Percentiles rank a stretch among this genome's conserved stretches.
phyloP scores from a whole-genome alignment of 2,888 invertebrate genomes.

The Leistus spinibarbis region DNA sequence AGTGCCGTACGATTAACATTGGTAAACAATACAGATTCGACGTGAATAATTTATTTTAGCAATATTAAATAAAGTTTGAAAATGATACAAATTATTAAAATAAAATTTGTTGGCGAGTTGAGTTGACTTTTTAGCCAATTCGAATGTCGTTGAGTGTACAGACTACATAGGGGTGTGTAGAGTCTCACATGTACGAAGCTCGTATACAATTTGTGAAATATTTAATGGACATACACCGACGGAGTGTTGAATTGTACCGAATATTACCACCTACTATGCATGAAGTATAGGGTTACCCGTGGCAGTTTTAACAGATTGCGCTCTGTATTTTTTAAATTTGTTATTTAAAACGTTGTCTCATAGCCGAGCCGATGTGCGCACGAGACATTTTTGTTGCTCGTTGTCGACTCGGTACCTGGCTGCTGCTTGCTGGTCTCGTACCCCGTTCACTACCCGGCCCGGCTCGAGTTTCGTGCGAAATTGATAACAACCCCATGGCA shows the following conservation, averaged over 20 bases:
- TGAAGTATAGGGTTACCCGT: background rate
- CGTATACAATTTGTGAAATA: constrained; percentile 23
- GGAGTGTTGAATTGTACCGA: background rate
- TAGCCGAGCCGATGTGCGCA: background rate
- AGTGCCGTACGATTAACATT: too few relatives aligned
- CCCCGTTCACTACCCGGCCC: background rate
- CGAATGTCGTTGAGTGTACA: too few relatives aligned
- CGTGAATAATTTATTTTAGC: too few relatives aligned
- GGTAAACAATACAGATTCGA: too few relatives aligned
- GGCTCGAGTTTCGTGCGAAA: constrained; percentile 11
- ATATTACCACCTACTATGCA: background rate
- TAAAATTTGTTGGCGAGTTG: too few relatives aligned
- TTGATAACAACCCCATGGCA: constrained; percentile 33
- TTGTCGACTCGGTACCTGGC: background rate
- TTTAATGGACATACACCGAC: constrained; percentile 10
- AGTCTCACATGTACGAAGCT: background rate
- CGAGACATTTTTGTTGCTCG: constrained; percentile 2
- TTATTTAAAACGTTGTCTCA: constrained; percentile 47
- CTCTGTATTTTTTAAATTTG: constrained; percentile 46
- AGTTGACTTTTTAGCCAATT: too few relatives aligned
- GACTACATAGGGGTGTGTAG: background rate
- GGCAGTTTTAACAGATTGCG: constrained; percentile 21
- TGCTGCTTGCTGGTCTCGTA: background rate
- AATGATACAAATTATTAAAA: too few relatives aligned
- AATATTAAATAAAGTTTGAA: too few relatives aligned